Conservation (phyloP, 1,140 invertebrate species). For the honey bee (Apis mellifera) region DNA sequence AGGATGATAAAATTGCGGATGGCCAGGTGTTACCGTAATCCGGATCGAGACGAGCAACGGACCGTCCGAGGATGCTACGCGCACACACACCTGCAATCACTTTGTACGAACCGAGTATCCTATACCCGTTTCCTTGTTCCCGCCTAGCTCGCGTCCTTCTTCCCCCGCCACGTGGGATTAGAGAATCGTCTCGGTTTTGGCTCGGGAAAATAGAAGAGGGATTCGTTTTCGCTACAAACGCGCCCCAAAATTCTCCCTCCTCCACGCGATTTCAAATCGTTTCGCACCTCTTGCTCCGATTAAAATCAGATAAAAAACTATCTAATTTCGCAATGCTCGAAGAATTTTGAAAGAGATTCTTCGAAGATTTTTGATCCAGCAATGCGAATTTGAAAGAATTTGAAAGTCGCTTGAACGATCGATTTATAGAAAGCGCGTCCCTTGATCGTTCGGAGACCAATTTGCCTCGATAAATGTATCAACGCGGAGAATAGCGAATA, state of each 20-base stretch:
- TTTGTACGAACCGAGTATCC: constrained; percentile 22
- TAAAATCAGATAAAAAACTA: no score
- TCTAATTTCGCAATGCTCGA: no score
- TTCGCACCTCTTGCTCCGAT: background rate
- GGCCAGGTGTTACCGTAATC: constrained; percentile 77
- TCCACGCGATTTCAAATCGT: background rate
- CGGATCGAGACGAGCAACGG: constrained; percentile 65
- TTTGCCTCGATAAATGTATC: no score
- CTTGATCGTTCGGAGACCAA: no score
- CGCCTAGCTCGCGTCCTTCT: constrained; percentile 8
- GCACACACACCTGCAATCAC: constrained; percentile 34
- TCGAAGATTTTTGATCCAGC: no score
- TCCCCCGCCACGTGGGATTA: constrained; percentile 15
- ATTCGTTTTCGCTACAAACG: background rate
- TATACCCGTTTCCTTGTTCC: constrained; percentile 17
- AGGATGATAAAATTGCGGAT: constrained; percentile 80
- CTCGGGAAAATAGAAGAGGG: background rate
- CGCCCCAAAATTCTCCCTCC: background rate
- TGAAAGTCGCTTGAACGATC: no score
- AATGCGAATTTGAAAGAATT: no score
- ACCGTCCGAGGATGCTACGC: constrained; percentile 36
- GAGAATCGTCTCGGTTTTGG: constrained; percentile 31
- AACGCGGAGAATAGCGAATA: background rate
- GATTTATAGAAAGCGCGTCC: no score
- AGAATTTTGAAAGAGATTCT: no score